These are phyloP conservation scores for Neoscelio sp. DNA, from an alignment of 2,888 invertebrate genomes.

Conservation along the genomic window DNA sequence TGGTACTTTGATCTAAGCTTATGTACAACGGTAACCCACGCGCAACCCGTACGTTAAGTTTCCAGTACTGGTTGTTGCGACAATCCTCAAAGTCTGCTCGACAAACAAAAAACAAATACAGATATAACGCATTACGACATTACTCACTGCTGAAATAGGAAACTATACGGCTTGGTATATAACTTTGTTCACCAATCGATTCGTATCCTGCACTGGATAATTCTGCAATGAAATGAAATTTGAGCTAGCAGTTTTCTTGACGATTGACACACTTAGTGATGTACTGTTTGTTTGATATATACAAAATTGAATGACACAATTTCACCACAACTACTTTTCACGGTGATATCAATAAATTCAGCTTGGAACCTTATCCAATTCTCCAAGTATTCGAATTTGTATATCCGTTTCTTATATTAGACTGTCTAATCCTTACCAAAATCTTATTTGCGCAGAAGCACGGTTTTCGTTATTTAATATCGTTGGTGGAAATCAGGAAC, in stretches of 20 bases:
- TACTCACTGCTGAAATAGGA: conserved; percentile 63
- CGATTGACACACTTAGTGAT: conserved; percentile 21
- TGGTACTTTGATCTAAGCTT: conserved; percentile 31
- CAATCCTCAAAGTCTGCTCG: conserved; percentile 45
- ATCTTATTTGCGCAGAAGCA: too few relatives aligned
- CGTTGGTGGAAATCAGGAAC: too few relatives aligned
- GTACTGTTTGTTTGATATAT: conserved; percentile 18
- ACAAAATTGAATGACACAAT: conserved; percentile 13
- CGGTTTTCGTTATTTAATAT: too few relatives aligned
- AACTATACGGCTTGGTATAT: conserved; percentile 29
- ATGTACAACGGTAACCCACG: conserved; percentile 20
- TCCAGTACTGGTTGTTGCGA: conserved; percentile 70
- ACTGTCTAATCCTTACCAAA: too few relatives aligned
- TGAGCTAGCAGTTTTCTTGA: conserved; percentile 9
- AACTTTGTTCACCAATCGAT: conserved; percentile 50
- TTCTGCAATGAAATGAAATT: conserved; percentile 29
- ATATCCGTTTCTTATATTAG: too few relatives aligned
- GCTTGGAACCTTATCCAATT: conserved; percentile 5
- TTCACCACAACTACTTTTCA: conserved; percentile 3
- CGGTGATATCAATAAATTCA: neutral
- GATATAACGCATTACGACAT: conserved; percentile 73
- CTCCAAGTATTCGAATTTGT: neutral
- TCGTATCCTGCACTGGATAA: conserved; percentile 15
- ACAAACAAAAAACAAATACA: conserved; percentile 75
- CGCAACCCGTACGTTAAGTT: conserved; percentile 54